A percentile compares a stretch with the other conserved stretches of the same genome.
Evolutionary conservation across 2,113 vertebrate genomes (phyloP).

Genomic region (Eudyptes chrysolophus): DNA sequence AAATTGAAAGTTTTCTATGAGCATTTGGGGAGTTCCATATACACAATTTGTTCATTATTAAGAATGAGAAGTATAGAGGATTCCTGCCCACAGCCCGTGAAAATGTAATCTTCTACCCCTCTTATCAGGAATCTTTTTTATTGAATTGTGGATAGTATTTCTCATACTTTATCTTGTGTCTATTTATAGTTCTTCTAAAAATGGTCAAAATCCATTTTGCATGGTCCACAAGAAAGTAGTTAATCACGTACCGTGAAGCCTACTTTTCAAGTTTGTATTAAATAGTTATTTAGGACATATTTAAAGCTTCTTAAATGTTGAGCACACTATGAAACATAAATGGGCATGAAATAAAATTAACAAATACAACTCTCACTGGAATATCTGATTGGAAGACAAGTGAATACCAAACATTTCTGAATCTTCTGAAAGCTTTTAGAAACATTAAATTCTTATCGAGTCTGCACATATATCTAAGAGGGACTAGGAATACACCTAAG

Average conservation of each 20-base stretch:
- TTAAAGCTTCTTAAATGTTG: not conserved
- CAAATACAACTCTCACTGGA: not conserved
- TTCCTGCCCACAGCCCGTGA: not conserved
- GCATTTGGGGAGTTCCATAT: not conserved
- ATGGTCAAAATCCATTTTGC: conserved; percentile 12
- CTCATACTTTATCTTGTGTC: not conserved
- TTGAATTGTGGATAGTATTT: not conserved
- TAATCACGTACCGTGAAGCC: not conserved
- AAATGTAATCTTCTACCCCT: not conserved
- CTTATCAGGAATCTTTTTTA: not conserved
- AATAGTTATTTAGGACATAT: not conserved
- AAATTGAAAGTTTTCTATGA: not conserved
- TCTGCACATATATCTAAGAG: not conserved
- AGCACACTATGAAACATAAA: not conserved
- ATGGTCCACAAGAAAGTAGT: not conserved
- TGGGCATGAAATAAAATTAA: not conserved
- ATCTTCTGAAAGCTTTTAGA: not conserved
- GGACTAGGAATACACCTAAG: not conserved
- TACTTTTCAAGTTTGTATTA: conserved; percentile 2
- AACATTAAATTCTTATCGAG: not conserved
- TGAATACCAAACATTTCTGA: not conserved
- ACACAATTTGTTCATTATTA: not conserved
- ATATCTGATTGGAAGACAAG: not conserved
- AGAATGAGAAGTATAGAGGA: not conserved
- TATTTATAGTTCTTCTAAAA: conserved; percentile 19